phyloP scores from a whole-genome alignment of 53 echinoderm and acorn worm species.

The Henricia sp. region DNA sequence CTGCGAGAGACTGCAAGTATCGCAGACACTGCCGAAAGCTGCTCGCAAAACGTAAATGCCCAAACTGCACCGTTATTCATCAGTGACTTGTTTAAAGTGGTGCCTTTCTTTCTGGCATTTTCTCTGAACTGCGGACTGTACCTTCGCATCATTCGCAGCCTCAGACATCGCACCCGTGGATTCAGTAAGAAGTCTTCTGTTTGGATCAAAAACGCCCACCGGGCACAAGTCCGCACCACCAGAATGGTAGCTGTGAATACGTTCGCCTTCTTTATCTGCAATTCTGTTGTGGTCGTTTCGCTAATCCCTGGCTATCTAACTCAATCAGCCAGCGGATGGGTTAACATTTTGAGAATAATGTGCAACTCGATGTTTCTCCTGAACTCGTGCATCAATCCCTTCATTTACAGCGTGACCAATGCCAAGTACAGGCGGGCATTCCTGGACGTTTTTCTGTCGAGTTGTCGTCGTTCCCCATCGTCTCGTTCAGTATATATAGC shows the following conservation, averaged over 20 bases:
- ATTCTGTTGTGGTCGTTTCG: not conserved
- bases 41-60: not conserved
- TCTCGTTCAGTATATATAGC: not conserved
- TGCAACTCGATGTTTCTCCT: not conserved
- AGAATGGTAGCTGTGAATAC: slow-evolving; percentile 18
- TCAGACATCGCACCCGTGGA: not conserved
- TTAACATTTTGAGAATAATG: not conserved
- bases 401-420: slow-evolving; percentile 21
- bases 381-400: slow-evolving; percentile 18
- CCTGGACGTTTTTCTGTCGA: not conserved
- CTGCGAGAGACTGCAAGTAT: not conserved
- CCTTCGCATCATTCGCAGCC: not conserved
- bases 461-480: too few species aligned
- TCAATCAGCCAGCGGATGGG: not conserved
- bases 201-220: not conserved
- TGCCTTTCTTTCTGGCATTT: not conserved
- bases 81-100: not conserved
- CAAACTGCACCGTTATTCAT: not conserved
- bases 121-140: not conserved
- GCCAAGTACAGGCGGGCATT: slow-evolving; percentile 7
- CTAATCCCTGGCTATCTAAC: not conserved
- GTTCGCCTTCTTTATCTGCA: not conserved
- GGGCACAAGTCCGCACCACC: not conserved
- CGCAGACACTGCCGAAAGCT: not conserved
- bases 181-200: not conserved